Conservation (phyloP, 2,888 invertebrate species). For the Sminthurides aquaticus region DNA sequence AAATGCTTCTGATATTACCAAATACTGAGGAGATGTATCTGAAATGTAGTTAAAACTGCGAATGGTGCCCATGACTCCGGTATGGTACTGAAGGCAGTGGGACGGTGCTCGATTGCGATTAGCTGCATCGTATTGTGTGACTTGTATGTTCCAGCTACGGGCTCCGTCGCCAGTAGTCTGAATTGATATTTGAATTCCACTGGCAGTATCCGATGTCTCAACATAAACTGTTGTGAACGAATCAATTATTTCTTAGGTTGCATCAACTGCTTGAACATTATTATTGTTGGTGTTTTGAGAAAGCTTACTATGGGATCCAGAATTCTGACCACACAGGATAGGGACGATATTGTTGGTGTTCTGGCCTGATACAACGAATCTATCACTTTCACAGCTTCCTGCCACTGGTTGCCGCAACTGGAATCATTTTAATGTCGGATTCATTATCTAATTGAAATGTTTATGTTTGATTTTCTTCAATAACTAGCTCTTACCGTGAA, state of each 20-base stretch:
- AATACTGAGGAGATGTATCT: conserved; percentile 37
- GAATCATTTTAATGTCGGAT: too few species aligned
- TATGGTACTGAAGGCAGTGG: conserved; percentile 62
- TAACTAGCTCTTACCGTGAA: conserved; percentile 61
- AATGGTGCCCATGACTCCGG: conserved; percentile 54
- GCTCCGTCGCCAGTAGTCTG: conserved; percentile 49
- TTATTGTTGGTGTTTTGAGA: too few species aligned
- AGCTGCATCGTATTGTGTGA: conserved; percentile 49
- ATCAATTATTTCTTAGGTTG: conserved; percentile 44
- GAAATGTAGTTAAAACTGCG: conserved; percentile 64
- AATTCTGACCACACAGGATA: conserved; percentile 65
- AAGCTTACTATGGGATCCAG: conserved; percentile 63
- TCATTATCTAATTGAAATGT: too few species aligned
- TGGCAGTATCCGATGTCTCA: conserved; percentile 58
- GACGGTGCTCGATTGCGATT: conserved; percentile 52
- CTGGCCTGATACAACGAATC: conserved; percentile 63
- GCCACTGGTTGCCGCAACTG: conserved; percentile 62
- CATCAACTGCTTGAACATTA: too few species aligned
- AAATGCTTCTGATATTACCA: conserved; percentile 20
- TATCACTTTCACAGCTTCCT: conserved; percentile 63
- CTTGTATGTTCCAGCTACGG: conserved; percentile 37
- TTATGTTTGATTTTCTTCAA: too few species aligned
- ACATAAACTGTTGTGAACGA: conserved; percentile 68
- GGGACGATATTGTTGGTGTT: conserved; percentile 63
- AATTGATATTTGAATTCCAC: conserved; percentile 60